Conservation (phyloP, 2,888 invertebrate species). For the Xestia ashworthii region DNA sequence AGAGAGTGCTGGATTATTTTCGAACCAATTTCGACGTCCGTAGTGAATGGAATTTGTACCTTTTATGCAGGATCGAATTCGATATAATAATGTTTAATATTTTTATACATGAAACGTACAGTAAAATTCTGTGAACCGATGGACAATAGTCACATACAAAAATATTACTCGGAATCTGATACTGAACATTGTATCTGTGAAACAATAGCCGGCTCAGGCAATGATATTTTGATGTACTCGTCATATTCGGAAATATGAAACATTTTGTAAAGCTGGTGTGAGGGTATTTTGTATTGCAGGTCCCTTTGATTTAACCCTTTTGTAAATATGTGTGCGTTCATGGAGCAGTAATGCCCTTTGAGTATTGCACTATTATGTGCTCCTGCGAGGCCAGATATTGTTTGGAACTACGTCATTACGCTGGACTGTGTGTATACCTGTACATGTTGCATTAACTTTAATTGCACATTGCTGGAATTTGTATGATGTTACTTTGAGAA, state of each 20-base stretch:
- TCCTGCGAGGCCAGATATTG: slow-evolving; percentile 2
- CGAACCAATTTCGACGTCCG: slow-evolving; percentile 59
- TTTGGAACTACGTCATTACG: background rate
- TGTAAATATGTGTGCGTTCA: slow-evolving; percentile 12
- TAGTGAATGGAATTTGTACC: slow-evolving; percentile 64
- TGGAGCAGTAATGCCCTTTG: slow-evolving; percentile 15
- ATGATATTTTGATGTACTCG: slow-evolving; percentile 44
- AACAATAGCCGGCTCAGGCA: slow-evolving; percentile 50
- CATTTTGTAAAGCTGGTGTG: slow-evolving; percentile 28
- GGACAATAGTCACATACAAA: slow-evolving; percentile 57
- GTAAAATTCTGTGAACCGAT: slow-evolving; percentile 48
- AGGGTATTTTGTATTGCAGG: slow-evolving; percentile 15
- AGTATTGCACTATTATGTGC: slow-evolving; percentile 33
- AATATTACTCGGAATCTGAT: slow-evolving; percentile 48
- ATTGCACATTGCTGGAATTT: background rate
- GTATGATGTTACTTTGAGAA: background rate
- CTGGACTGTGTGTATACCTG: background rate
- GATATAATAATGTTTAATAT: slow-evolving; percentile 60
- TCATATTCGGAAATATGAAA: slow-evolving; percentile 46
- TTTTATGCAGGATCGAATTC: slow-evolving; percentile 57
- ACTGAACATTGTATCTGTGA: slow-evolving; percentile 48
- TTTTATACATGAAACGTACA: slow-evolving; percentile 44
- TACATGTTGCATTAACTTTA: background rate
- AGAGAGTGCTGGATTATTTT: slow-evolving; percentile 64
- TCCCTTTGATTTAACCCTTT: slow-evolving; percentile 28